Evolutionary conservation across 2,888 invertebrate genomes (phyloP).

Genomic region (Eurytoma californica): DNA sequence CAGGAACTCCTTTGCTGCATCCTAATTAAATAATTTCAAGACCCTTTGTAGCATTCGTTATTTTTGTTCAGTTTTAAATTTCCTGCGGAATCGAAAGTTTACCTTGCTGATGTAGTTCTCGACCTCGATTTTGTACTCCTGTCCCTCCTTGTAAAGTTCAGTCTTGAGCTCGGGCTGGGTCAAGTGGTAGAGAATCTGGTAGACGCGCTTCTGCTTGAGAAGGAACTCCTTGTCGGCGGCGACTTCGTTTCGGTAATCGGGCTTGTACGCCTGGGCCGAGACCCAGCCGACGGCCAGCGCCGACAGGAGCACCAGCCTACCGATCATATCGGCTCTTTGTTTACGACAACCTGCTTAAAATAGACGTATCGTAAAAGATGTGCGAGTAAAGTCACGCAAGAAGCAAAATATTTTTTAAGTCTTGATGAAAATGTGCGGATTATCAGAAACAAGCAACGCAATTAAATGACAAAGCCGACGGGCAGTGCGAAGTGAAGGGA

Average conservation of each 20-base stretch:
- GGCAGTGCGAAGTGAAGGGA: background rate
- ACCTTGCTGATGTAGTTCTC: conserved; percentile 66
- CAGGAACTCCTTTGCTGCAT: conserved; percentile 71
- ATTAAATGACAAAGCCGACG: background rate
- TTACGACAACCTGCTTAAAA: background rate
- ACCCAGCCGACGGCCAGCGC: conserved; percentile 60
- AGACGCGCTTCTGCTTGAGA: conserved; percentile 67
- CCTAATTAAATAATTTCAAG: too few species aligned
- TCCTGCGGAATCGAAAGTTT: background rate
- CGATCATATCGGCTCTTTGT: conserved; percentile 57
- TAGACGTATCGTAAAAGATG: background rate
- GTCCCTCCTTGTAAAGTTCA: conserved; percentile 64
- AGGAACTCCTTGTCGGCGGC: conserved; percentile 67
- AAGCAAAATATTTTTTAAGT: too few species aligned
- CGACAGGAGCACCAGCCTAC: conserved; percentile 59
- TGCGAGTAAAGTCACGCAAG: background rate
- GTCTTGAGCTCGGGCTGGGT: conserved; percentile 63
- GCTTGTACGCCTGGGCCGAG: conserved; percentile 53
- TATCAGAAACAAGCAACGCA: background rate
- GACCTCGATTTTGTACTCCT: conserved; percentile 62
- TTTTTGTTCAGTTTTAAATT: background rate
- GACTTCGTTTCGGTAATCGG: conserved; percentile 59
- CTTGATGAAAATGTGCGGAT: background rate
- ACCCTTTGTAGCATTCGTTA: too few species aligned
- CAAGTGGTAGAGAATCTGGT: conserved; percentile 66